Base-by-base conservation (phyloP, 1,140 invertebrate genomes). In the Agrypnia vestita region DNA sequence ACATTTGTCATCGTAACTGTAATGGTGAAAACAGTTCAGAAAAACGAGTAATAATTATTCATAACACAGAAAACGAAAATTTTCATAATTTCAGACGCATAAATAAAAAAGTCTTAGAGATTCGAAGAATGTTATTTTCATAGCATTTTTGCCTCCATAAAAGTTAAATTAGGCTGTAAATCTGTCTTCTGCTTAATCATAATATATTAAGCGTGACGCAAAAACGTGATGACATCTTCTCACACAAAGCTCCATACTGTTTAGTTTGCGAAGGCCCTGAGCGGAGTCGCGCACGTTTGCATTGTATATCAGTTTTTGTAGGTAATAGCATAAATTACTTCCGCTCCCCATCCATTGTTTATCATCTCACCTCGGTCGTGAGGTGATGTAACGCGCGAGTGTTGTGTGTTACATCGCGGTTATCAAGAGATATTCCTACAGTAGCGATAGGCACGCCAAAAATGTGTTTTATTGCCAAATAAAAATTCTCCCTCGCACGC, bases 301-400 rank as follows among this genome's bases (percentile, higher is more conserved):
- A 71, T 71, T 44, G 67, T 71, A 71, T 17, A 71, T 49, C 44
- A 49, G 43, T 71, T 71, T 71, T 71, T 71, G 7, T 21, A 71
- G 43, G 67, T 71, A 71, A 71, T 71, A 71, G 67, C 67, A 71
- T 71, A 71, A 71, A 71, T 71, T 71, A 71, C 67, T 47, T 71
- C 46, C 67, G 67, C 47, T 49, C 17, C 46, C 46, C 67, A 71
- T 71, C 46, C 67, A 71, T 71, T 47, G 13, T 49, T 71, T 47
- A 71, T 69, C 64, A 69, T 11, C 67, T 49, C 67, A 71, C 67
- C 67, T 0, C 15, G 46, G 46, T 71, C 67, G 67, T 49, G 67
- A 71, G 67, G 67, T 47, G 67, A 47, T 49, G 44, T 71, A 19
- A 71, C 21, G 67, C 21, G 17, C 43, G 43, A 46, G 46, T 71